phyloP scores from a whole-genome alignment of 2,797 vertebrate species.

The Hypotaenidia okinawae region DNA sequence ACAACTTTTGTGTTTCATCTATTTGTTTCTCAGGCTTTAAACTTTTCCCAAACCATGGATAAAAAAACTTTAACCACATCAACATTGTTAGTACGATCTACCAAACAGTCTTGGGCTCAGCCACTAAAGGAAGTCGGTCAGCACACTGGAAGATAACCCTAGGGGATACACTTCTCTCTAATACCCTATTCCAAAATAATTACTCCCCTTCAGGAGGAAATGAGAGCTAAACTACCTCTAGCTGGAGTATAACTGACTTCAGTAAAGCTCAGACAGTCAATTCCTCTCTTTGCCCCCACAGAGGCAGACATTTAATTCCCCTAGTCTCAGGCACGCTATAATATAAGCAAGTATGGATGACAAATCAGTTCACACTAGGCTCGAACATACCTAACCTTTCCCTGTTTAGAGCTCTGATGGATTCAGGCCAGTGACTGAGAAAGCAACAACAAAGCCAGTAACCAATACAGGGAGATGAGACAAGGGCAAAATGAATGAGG shows the following conservation, averaged over 20 bases:
- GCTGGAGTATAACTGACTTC: neutral
- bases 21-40: neutral
- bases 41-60: neutral
- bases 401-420: constrained; percentile 48
- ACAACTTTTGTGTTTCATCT: neutral
- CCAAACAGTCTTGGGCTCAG: neutral
- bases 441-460: constrained; percentile 39
- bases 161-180: neutral
- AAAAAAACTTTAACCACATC: neutral
- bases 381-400: constrained; percentile 43
- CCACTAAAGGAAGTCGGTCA: neutral
- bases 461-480: constrained; percentile 1
- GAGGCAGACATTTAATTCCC: constrained; percentile 23
- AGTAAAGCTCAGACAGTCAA: neutral
- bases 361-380: constrained; percentile 35
- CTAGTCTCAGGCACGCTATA: neutral
- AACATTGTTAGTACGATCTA: neutral
- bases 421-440: constrained; percentile 47
- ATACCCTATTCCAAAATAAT: constrained; percentile 17
- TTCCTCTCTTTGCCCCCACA: neutral
- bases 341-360: constrained; percentile 28
- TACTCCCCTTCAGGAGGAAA: neutral
- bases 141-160: neutral
- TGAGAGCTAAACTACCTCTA: neutral
- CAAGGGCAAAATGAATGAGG: constrained; percentile 55